Conservation (phyloP, 2,888 invertebrate species). For the Acanthoscelides obtectus region DNA sequence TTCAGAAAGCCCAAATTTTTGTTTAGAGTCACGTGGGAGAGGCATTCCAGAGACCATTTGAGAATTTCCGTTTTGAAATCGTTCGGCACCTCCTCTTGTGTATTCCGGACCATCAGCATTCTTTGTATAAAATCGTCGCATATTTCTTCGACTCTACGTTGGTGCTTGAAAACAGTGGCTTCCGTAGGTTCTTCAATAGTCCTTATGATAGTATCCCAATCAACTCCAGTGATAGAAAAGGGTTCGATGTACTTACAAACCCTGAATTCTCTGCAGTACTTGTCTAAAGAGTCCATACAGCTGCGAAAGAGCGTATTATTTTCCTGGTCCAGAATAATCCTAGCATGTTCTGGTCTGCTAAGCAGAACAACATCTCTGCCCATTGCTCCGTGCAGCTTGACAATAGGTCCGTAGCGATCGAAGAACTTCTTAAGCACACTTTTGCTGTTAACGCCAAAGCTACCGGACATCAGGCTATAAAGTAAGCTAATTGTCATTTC, state of each 20-base stretch:
- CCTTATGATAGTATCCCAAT: conserved; percentile 56
- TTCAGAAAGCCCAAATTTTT: conserved; percentile 61
- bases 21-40: conserved; percentile 53
- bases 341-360: conserved; percentile 61
- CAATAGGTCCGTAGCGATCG: conserved; percentile 60
- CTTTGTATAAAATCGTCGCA: conserved; percentile 48
- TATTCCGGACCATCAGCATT: conserved; percentile 54
- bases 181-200: conserved; percentile 51
- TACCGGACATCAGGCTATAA: conserved; percentile 51
- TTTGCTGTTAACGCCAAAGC: conserved; percentile 51
- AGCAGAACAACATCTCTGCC: conserved; percentile 61
- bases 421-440: conserved; percentile 48
- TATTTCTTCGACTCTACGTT: conserved; percentile 41
- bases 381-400: conserved; percentile 60
- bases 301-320: conserved; percentile 58
- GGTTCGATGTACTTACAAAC: conserved; percentile 54
- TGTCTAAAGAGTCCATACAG: conserved; percentile 59
- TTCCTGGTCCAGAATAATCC: conserved; percentile 58
- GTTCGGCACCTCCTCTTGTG: conserved; percentile 59
- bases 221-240: conserved; percentile 53
- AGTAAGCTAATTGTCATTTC: conserved; percentile 55
- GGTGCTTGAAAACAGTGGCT: conserved; percentile 46
- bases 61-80: conserved; percentile 57
- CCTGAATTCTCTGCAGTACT: conserved; percentile 57
- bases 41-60: conserved; percentile 67